Percentiles rank a stretch among this genome's conserved stretches.
Conservation (phyloP, 2,113 vertebrate species). For the Bos javanicus region DNA sequence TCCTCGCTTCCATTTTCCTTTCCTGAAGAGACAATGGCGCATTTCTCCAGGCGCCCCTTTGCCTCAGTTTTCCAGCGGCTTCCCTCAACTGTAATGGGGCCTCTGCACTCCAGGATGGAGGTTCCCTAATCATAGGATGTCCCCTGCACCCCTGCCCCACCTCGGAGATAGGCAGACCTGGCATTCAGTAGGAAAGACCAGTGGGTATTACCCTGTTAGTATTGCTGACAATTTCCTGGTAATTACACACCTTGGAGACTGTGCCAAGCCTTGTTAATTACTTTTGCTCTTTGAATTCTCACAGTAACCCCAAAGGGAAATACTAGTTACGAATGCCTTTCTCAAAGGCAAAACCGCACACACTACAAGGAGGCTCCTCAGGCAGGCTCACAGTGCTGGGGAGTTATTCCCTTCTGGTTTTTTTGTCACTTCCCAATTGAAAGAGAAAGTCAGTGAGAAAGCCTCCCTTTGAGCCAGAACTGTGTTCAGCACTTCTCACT, state of each 20-base stretch:
- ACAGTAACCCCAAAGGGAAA: background rate
- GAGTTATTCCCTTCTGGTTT: background rate
- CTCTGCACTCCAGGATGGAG: background rate
- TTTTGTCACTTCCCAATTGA: background rate
- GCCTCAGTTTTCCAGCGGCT: background rate
- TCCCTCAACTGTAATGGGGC: background rate
- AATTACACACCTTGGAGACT: accelerated
- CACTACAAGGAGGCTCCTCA: background rate
- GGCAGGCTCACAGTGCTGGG: background rate
- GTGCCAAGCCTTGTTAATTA: no score
- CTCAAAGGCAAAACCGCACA: background rate
- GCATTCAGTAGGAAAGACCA: background rate
- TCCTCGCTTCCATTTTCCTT: accelerated
- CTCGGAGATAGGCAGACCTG: background rate
- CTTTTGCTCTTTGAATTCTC: background rate
- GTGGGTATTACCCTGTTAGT: background rate
- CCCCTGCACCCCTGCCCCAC: no score
- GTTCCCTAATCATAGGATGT: background rate
- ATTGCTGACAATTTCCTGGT: background rate
- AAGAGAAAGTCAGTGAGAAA: background rate
- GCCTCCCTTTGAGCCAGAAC: background rate
- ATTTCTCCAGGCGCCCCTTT: background rate
- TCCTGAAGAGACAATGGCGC: accelerated
- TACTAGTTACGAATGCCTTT: background rate
- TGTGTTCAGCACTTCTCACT: no score